phyloP scores from a whole-genome alignment of 1,140 invertebrate species.

The Cyrtorhinus lividipennis region DNA sequence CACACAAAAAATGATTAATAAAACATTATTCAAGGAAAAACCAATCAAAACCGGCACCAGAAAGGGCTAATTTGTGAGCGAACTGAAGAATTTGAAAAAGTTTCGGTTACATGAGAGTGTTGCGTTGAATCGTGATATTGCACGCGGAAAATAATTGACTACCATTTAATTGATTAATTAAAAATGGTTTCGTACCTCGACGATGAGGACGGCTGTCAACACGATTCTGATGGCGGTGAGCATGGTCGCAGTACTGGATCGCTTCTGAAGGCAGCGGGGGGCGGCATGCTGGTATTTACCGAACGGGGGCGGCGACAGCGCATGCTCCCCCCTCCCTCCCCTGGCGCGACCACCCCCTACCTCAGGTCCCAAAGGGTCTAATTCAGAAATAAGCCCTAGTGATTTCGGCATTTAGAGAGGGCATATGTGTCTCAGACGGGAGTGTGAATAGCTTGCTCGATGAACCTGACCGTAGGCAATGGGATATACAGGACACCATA shows the following conservation, averaged over 20 bases:
- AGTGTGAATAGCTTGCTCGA: too few species aligned
- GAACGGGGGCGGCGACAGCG: not conserved
- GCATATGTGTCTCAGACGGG: not conserved
- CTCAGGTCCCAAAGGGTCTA: not conserved
- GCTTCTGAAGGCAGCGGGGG: not conserved
- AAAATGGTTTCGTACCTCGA: not conserved
- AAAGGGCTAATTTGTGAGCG: too few species aligned
- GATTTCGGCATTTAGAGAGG: not conserved
- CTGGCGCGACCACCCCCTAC: not conserved
- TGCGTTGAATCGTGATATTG: too few species aligned
- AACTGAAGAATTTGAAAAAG: too few species aligned
- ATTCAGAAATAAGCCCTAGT: not conserved
- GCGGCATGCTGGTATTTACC: not conserved
- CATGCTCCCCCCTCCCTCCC: not conserved
- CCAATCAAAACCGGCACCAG: too few species aligned
- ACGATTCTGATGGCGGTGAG: slow-evolving; percentile 7
- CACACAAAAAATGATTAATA: too few species aligned
- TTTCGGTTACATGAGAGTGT: too few species aligned
- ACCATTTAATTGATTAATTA: too few species aligned
- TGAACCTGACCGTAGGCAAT: too few species aligned
- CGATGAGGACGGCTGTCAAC: slow-evolving; percentile 7
- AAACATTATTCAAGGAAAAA: too few species aligned
- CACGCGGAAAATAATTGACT: too few species aligned
- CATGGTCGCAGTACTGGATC: not conserved
- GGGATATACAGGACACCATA: too few species aligned